phyloP scores from a whole-genome alignment of 2,113 vertebrate genomes.

The Rhea pennata region DNA sequence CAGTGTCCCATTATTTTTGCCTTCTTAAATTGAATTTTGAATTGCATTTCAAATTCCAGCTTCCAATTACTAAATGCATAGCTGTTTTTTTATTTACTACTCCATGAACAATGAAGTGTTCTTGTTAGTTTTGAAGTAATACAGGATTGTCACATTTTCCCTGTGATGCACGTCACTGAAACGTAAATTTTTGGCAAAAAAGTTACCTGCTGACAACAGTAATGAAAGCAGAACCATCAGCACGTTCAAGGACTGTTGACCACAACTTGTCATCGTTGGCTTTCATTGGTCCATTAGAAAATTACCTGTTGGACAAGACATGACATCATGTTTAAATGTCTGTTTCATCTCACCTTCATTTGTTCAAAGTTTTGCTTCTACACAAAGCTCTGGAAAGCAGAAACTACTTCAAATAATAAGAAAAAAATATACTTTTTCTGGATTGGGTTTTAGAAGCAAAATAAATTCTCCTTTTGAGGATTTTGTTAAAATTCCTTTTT shows the following conservation, averaged over 20 bases:
- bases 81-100: background rate
- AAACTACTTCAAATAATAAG: background rate
- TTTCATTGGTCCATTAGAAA: slow-evolving; percentile 82
- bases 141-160: background rate
- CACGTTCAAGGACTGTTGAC: slow-evolving; percentile 88
- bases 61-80: background rate
- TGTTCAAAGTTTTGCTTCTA: background rate
- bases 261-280: slow-evolving; percentile 95
- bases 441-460: background rate
- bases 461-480: background rate
- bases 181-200: background rate
- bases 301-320: slow-evolving; percentile 71
- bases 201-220: slow-evolving; percentile 90
- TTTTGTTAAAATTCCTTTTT: background rate
- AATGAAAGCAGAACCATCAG: slow-evolving; percentile 87
- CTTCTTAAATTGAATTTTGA: background rate
- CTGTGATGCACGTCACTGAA: background rate
- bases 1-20: background rate
- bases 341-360: background rate
- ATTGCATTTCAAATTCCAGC: background rate
- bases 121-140: background rate
- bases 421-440: background rate
- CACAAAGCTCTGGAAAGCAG: background rate
- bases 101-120: background rate
- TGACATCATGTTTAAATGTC: background rate